Percentiles rank a stretch among this genome's conserved stretches.
Conservation (phyloP, 1,140 invertebrate genomes). For the Capitella teleta region DNA sequence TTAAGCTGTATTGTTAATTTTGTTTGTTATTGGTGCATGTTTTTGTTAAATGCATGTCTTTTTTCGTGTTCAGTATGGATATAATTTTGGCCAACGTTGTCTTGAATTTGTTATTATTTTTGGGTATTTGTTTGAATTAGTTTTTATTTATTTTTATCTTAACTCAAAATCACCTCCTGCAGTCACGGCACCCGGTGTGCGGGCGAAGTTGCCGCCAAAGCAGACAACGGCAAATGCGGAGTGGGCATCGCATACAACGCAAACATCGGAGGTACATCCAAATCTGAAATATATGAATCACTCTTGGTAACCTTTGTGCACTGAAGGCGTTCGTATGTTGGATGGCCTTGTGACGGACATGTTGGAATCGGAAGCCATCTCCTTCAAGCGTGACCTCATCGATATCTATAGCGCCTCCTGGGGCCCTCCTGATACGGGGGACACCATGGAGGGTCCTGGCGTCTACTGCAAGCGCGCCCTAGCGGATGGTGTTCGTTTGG, state of each 20-base stretch:
- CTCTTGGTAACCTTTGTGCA: too few species aligned
- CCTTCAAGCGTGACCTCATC: conserved; percentile 30
- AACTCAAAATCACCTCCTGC: conserved; percentile 16
- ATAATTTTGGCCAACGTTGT: too few species aligned
- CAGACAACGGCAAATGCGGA: conserved; percentile 90
- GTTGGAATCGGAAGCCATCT: conserved; percentile 26
- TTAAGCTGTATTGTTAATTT: too few species aligned
- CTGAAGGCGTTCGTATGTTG: conserved; percentile 37
- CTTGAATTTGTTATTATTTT: not conserved
- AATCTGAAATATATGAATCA: too few species aligned
- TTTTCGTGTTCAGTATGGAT: too few species aligned
- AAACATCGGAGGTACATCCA: conserved; percentile 66
- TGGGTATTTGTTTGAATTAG: not conserved
- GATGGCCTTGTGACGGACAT: conserved; percentile 39
- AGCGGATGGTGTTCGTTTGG: conserved; percentile 25
- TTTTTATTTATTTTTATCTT: conserved; percentile 1
- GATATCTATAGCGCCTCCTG: conserved; percentile 45
- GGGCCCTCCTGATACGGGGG: conserved; percentile 38
- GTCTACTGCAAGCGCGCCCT: conserved; percentile 29
- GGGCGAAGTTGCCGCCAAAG: conserved; percentile 94
- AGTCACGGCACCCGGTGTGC: conserved; percentile 93
- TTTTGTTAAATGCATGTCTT: too few species aligned
- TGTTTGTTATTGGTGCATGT: too few species aligned
- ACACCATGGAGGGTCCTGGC: conserved; percentile 35
- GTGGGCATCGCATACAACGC: conserved; percentile 89